Conservation (phyloP, 2,113 vertebrate genomes). For the Tonatia bakeri region DNA sequence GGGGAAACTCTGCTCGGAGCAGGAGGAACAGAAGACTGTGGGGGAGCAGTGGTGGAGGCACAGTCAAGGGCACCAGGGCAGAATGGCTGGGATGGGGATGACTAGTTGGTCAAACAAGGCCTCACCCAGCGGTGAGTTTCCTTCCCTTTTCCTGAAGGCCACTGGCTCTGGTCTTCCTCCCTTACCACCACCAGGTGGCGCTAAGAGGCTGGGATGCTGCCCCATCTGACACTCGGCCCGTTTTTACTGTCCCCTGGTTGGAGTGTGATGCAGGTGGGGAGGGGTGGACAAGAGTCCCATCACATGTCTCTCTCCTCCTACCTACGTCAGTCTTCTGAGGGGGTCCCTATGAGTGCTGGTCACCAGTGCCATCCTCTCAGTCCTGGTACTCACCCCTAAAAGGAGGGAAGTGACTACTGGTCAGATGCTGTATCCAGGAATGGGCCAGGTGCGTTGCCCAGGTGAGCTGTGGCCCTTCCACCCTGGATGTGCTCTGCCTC, state of each 20-base stretch:
- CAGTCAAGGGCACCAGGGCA: background rate
- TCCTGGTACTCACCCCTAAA: background rate
- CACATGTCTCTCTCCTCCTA: background rate
- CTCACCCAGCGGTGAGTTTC: background rate
- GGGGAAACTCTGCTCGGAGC: background rate
- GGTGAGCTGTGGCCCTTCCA: background rate
- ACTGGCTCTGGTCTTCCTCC: background rate
- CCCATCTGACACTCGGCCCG: rapidly evolving
- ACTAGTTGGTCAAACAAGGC: background rate
- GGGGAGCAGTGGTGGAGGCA: background rate
- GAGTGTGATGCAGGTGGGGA: background rate
- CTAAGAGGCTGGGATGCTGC: background rate
- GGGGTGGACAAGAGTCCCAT: background rate
- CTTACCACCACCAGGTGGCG: conserved; percentile 50
- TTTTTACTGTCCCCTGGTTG: background rate
- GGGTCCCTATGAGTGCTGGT: background rate
- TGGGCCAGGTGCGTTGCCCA: background rate
- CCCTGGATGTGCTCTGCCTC: background rate
- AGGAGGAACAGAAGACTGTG: background rate
- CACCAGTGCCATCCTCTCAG: background rate
- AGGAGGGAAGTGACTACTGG: background rate
- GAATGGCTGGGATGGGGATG: background rate
- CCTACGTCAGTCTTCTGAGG: background rate
- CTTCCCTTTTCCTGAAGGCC: background rate
- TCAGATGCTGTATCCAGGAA: background rate